Conservation (phyloP, 2,113 vertebrate genomes). For the Nyctibius bracteatus region DNA sequence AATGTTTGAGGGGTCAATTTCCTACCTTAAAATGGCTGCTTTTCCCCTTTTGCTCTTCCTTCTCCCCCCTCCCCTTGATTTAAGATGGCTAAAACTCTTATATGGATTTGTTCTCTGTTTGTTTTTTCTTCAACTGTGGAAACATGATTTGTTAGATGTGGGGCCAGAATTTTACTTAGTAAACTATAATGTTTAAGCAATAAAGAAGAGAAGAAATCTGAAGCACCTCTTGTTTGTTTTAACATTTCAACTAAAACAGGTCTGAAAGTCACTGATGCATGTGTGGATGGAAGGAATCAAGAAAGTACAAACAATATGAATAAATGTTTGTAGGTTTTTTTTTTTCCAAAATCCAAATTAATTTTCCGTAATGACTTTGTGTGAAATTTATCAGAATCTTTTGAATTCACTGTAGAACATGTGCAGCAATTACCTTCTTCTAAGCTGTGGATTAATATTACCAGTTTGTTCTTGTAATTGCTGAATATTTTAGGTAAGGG, state of each 20-base stretch:
- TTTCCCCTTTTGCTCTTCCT: background rate
- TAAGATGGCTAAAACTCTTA: background rate
- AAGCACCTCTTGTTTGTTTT: background rate
- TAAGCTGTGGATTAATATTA: background rate
- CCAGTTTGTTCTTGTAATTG: conserved; percentile 1
- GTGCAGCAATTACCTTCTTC: background rate
- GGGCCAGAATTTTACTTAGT: background rate
- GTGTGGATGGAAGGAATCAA: background rate
- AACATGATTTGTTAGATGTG: background rate
- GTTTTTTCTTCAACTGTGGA: background rate
- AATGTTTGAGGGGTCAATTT: background rate
- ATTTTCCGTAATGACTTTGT: background rate
- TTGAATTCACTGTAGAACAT: background rate
- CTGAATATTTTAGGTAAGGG: background rate
- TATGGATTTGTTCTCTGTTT: background rate
- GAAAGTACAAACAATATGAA: background rate
- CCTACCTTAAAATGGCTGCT: background rate
- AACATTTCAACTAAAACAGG: background rate
- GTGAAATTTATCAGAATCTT: background rate
- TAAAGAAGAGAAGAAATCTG: background rate
- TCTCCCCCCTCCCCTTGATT: background rate
- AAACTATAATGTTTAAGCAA: background rate
- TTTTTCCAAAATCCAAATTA: background rate
- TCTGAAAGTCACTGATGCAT: background rate
- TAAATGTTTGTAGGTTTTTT: background rate